Percentiles rank a stretch among this genome's conserved stretches.
These are phyloP conservation scores for Sturmia bella DNA, from an alignment of 2,888 invertebrate genomes.

Conservation along the genomic window DNA sequence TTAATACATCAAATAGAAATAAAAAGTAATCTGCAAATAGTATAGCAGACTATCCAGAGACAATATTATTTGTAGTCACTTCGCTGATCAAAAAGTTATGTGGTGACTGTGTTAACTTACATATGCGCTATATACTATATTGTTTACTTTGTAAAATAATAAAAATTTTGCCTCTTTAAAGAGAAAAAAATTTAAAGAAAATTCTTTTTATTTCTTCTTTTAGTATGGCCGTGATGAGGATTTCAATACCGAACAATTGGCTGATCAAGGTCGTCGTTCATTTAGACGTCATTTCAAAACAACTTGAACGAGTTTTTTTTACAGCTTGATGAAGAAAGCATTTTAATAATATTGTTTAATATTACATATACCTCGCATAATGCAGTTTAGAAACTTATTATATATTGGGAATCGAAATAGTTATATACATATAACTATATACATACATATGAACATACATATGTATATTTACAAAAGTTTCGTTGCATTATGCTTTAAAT, in stretches of 20 bases:
- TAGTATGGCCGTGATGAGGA: conserved; percentile 80
- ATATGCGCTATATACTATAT: too few relatives aligned
- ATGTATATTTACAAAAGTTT: background rate
- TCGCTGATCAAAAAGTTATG: too few relatives aligned
- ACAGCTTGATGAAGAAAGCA: conserved; percentile 30
- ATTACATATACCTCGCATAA: conserved; percentile 59
- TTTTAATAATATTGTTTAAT: conserved; percentile 37
- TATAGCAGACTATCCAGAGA: too few relatives aligned
- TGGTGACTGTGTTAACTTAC: too few relatives aligned
- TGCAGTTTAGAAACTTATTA: conserved; percentile 25
- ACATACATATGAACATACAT: background rate
- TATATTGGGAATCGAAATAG: background rate
- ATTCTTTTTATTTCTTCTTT: conserved; percentile 33
- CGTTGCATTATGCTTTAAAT: conserved; percentile 49
- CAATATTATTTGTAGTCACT: too few relatives aligned
- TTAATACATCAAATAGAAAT: too few relatives aligned
- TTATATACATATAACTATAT: background rate
- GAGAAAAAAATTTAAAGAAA: too few relatives aligned
- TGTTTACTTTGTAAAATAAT: too few relatives aligned
- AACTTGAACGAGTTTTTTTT: conserved; percentile 26
- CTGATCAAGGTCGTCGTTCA: conserved; percentile 77
- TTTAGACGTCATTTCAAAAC: conserved; percentile 76
- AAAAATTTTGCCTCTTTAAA: too few relatives aligned
- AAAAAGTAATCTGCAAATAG: too few relatives aligned
- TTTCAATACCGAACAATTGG: conserved; percentile 75